A percentile compares a stretch with the other conserved stretches of the same genome.
These are phyloP conservation scores for Pseudoips prasinana DNA, from an alignment of 2,888 invertebrate species.

Conservation along the genomic window DNA sequence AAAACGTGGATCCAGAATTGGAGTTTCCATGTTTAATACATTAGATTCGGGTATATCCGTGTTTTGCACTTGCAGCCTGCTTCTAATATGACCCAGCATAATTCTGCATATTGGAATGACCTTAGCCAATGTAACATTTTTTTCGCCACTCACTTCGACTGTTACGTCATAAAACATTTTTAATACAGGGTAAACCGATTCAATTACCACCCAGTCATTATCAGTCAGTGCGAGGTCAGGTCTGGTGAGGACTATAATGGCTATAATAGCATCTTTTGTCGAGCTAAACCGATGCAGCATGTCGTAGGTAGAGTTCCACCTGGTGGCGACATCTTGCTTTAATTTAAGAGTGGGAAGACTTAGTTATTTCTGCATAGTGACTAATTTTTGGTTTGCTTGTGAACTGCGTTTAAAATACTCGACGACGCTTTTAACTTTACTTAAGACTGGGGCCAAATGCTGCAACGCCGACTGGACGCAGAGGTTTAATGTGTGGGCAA, in stretches of 20 bases:
- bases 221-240: neutral
- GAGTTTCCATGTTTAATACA: neutral
- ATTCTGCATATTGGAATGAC: neutral
- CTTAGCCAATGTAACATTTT: neutral
- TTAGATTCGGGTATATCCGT: neutral
- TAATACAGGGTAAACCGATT: too few relatives aligned
- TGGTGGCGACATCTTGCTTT: neutral
- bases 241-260: neutral
- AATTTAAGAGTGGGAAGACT: neutral
- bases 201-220: neutral
- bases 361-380: neutral
- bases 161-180: too few relatives aligned
- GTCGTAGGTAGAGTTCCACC: conserved; percentile 1
- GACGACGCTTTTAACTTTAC: conserved; percentile 2
- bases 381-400: neutral
- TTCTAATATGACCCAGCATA: conserved; percentile 1
- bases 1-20: conserved; percentile 3
- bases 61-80: neutral
- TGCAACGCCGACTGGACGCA: conserved; percentile 3
- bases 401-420: conserved; percentile 1
- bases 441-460: neutral
- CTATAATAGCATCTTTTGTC: neutral
- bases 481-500: conserved; percentile 13
- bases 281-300: neutral
- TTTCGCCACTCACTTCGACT: neutral